Conservation (phyloP, 2,797 vertebrate species). For the Alfaro cultratus region DNA sequence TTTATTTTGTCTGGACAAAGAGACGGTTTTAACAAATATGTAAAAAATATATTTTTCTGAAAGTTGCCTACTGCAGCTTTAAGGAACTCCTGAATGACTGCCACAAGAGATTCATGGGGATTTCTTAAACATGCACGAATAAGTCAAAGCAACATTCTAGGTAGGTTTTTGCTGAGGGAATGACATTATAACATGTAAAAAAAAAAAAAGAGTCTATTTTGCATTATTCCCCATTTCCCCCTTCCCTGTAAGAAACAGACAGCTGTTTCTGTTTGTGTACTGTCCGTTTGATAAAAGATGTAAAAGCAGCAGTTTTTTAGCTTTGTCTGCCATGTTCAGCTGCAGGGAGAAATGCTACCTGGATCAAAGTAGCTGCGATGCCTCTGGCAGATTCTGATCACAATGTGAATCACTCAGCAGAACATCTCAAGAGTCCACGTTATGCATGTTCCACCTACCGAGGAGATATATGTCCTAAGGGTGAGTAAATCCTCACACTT, state of each 20-base stretch:
- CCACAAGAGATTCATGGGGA: too few species aligned
- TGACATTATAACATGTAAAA: too few species aligned
- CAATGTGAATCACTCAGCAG: conserved; percentile 42
- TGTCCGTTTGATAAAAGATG: conserved; percentile 22
- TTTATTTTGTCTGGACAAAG: too few species aligned
- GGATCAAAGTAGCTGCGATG: conserved; percentile 43
- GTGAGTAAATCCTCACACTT: conserved; percentile 64
- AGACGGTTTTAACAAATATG: too few species aligned
- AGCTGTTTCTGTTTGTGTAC: conserved; percentile 18
- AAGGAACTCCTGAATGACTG: too few species aligned
- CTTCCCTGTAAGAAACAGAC: conserved; percentile 2
- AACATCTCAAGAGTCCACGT: conserved; percentile 48
- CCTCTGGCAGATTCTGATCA: conserved; percentile 51
- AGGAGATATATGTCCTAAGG: conserved; percentile 81
- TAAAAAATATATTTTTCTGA: too few species aligned
- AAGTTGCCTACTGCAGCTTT: too few species aligned
- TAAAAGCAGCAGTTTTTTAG: conserved; percentile 26
- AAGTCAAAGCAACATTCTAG: too few species aligned
- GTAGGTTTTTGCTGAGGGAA: too few species aligned
- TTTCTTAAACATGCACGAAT: too few species aligned
- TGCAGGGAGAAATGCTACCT: conserved; percentile 46
- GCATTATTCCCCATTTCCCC: too few species aligned
- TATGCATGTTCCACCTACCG: conserved; percentile 72
- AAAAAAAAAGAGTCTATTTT: too few species aligned
- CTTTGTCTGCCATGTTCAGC: conserved; percentile 48